Evolutionary conservation across 1,140 invertebrate genomes (phyloP).

Genomic region (Acromyrmex echinatior): DNA sequence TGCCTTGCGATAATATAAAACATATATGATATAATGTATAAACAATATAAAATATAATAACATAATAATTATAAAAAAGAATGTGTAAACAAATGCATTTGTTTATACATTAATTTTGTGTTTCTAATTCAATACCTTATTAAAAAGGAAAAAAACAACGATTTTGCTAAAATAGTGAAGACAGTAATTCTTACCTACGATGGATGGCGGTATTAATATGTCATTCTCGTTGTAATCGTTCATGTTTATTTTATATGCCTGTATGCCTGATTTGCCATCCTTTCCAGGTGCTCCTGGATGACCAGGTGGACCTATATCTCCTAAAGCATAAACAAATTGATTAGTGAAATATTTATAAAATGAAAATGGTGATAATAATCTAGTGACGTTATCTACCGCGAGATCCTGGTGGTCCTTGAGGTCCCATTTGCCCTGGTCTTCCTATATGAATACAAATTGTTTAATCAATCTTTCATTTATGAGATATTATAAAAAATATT

Average conservation of each 20-base stretch:
- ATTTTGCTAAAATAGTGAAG: neutral
- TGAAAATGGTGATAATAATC: neutral
- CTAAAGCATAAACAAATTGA: conserved; percentile 80
- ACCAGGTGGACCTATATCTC: conserved; percentile 90
- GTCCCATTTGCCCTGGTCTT: conserved; percentile 87
- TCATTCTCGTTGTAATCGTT: conserved; percentile 88
- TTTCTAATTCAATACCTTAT: no score
- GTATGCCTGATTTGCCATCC: conserved; percentile 89
- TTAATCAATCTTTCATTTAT: neutral
- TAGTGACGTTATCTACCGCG: conserved; percentile 79
- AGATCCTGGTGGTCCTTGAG: conserved; percentile 88
- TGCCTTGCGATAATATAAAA: neutral
- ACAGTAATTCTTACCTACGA: conserved; percentile 88
- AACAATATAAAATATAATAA: neutral
- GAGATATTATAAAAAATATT: neutral
- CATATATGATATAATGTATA: neutral
- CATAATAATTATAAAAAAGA: no score
- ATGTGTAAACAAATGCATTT: no score
- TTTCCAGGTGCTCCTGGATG: conserved; percentile 89
- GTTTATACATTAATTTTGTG: no score
- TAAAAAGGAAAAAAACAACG: neutral
- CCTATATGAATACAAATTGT: conserved; percentile 74
- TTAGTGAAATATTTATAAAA: conserved; percentile 16
- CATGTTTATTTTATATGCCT: conserved; percentile 89
- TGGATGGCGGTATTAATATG: conserved; percentile 93